phyloP scores from a whole-genome alignment of 2,113 vertebrate species.

The Capricornis sumatraensis region DNA sequence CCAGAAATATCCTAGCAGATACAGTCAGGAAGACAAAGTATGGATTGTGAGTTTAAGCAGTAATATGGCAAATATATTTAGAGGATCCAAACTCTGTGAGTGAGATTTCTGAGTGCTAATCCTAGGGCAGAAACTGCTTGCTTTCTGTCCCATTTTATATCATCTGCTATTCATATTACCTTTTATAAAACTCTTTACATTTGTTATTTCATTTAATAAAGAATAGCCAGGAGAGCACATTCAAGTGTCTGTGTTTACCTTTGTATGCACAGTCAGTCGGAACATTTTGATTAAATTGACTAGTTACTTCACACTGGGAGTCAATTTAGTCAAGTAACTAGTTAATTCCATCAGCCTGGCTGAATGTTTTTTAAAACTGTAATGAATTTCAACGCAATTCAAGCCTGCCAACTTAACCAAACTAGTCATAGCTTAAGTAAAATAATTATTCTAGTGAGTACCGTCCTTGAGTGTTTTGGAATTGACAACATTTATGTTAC shows the following conservation, averaged over 20 bases:
- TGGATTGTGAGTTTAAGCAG: background rate
- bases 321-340: slow-evolving; percentile 31
- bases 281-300: slow-evolving; percentile 12
- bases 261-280: background rate
- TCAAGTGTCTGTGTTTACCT: background rate
- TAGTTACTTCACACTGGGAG: background rate
- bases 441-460: slow-evolving; percentile 35
- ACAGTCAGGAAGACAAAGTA: background rate
- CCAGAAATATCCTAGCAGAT: background rate
- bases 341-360: background rate
- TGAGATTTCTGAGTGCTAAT: background rate
- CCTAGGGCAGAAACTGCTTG: background rate
- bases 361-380: background rate
- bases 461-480: slow-evolving; percentile 15
- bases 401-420: slow-evolving; percentile 16
- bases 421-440: slow-evolving; percentile 45
- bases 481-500: slow-evolving; percentile 43
- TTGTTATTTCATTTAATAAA: slow-evolving; percentile 9
- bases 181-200: background rate
- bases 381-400: slow-evolving; percentile 34
- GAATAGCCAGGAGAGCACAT: background rate
- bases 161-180: background rate
- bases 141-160: background rate
- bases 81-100: background rate
- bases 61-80: background rate